Evolutionary conservation across 2,797 vertebrate species (phyloP).

Genomic region (Netta rufina): DNA sequence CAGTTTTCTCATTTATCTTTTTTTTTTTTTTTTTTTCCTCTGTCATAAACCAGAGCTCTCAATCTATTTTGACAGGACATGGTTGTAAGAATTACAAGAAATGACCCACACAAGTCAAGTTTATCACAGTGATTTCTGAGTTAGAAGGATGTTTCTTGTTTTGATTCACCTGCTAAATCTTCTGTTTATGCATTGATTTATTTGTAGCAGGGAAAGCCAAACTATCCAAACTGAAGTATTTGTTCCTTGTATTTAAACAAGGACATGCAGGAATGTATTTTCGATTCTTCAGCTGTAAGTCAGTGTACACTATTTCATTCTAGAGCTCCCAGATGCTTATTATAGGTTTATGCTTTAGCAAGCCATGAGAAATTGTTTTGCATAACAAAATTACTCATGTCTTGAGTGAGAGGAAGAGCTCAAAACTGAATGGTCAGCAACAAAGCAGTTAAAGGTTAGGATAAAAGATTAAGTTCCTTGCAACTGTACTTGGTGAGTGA

Average conservation of each 20-base stretch:
- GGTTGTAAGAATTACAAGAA: conserved; percentile 50
- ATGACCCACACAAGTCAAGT: conserved; percentile 35
- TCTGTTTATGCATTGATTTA: conserved; percentile 37
- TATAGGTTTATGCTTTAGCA: background rate
- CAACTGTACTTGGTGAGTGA: background rate
- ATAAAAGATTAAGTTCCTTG: background rate
- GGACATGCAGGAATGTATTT: background rate
- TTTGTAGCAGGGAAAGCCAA: background rate
- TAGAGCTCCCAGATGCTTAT: background rate
- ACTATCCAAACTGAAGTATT: background rate
- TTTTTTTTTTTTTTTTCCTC: conserved; percentile 10
- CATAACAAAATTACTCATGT: background rate
- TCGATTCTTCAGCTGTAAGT: background rate
- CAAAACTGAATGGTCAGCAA: background rate
- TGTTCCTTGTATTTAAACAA: background rate
- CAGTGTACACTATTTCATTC: background rate
- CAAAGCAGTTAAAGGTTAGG: background rate
- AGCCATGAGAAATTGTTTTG: background rate
- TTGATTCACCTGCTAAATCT: conserved; percentile 34
- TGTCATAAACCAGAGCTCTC: conserved; percentile 20
- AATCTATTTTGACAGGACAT: conserved; percentile 20
- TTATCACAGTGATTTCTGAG: conserved; percentile 50
- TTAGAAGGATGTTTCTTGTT: conserved; percentile 29
- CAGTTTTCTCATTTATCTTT: conserved; percentile 31
- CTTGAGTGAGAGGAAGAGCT: background rate